Conservation (phyloP, 2,113 vertebrate species). For the Menidia beryllina region DNA sequence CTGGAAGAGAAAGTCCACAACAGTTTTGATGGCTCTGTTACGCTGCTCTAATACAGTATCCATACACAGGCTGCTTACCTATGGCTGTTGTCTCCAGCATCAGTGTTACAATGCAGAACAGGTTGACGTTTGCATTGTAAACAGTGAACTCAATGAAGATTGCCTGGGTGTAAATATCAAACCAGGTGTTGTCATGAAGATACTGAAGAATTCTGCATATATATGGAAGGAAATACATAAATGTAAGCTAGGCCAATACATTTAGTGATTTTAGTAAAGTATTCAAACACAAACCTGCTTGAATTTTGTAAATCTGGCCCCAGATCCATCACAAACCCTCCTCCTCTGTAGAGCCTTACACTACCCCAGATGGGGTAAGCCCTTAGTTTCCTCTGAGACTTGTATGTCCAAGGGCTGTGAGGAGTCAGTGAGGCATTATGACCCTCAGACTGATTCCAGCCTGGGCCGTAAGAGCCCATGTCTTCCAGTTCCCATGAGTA, state of each 20-base stretch:
- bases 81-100: slow-evolving; percentile 90
- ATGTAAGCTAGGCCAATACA: neutral
- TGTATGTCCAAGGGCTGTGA: slow-evolving; percentile 85
- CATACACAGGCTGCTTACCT: slow-evolving; percentile 77
- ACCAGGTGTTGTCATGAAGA: slow-evolving; percentile 89
- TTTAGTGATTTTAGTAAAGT: neutral
- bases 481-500: slow-evolving; percentile 92
- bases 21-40: neutral
- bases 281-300: slow-evolving; percentile 80
- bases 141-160: slow-evolving; percentile 94
- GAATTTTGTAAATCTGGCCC: slow-evolving; percentile 84
- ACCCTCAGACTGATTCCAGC: slow-evolving; percentile 80
- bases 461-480: slow-evolving; percentile 82
- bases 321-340: slow-evolving; percentile 89
- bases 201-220: slow-evolving; percentile 86
- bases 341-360: slow-evolving; percentile 87
- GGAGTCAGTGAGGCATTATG: slow-evolving; percentile 62
- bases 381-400: slow-evolving; percentile 84
- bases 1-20: slow-evolving; percentile 66
- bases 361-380: slow-evolving; percentile 87
- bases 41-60: neutral
- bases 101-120: slow-evolving; percentile 91
- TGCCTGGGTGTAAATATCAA: slow-evolving; percentile 90
- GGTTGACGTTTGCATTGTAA: slow-evolving; percentile 96
- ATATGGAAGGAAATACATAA: neutral